A percentile compares a stretch with the other conserved stretches of the same genome.
These are phyloP conservation scores for Camponotus fellah DNA, from an alignment of 2,888 invertebrate species.

Conservation along the genomic window DNA sequence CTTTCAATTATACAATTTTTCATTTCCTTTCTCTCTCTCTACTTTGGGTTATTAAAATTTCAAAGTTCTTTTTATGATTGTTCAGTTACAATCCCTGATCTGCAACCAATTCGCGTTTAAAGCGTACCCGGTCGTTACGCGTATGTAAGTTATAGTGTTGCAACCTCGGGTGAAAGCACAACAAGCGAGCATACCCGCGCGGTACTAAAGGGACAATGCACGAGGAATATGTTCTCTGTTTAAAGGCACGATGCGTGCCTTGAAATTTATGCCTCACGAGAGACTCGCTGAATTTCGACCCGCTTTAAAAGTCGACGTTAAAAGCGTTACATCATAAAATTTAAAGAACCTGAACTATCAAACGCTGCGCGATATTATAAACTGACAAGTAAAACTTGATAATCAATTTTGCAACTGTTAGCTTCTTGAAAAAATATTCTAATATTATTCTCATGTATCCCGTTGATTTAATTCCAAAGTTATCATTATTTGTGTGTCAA, in stretches of 20 bases:
- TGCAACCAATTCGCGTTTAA: constrained; percentile 37
- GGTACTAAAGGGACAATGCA: constrained; percentile 63
- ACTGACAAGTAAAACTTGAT: background rate
- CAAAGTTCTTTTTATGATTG: background rate
- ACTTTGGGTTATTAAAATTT: constrained; percentile 18
- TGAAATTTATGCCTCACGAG: constrained; percentile 64
- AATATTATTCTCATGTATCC: background rate
- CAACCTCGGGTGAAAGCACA: constrained; percentile 37
- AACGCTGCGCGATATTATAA: background rate
- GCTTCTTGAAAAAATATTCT: background rate
- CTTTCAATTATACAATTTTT: background rate
- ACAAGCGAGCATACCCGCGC: constrained; percentile 47
- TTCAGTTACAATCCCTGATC: constrained; percentile 40
- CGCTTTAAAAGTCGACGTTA: constrained; percentile 60
- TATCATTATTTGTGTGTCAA: background rate
- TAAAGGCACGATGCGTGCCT: constrained; percentile 45
- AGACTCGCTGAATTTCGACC: constrained; percentile 60
- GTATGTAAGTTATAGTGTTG: constrained; percentile 44
- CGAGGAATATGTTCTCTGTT: constrained; percentile 51
- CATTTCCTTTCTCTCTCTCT: background rate
- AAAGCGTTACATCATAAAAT: constrained; percentile 56
- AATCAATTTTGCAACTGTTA: constrained; percentile 3
- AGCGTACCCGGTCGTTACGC: constrained; percentile 33
- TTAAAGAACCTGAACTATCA: constrained; percentile 51
- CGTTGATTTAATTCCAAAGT: background rate